Evolutionary conservation across 2,797 vertebrate species (phyloP).

Genomic region (Muscicapa comitata): DNA sequence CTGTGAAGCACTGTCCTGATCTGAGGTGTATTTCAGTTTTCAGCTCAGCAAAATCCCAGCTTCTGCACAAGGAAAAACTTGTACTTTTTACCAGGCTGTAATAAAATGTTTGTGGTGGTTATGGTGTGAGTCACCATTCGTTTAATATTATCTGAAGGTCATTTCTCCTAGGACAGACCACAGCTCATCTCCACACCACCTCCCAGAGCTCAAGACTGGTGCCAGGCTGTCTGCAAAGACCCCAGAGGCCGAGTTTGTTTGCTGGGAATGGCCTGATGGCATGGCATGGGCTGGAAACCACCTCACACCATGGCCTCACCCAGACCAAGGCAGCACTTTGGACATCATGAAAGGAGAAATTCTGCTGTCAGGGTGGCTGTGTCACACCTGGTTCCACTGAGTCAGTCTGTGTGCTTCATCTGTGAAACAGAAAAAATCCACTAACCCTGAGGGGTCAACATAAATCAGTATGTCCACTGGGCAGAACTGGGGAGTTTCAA

Average conservation of each 20-base stretch:
- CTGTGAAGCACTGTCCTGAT: background rate
- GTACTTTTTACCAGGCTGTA: background rate
- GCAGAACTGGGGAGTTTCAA: background rate
- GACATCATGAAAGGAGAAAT: background rate
- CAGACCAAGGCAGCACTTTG: background rate
- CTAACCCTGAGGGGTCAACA: background rate
- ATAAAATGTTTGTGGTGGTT: background rate
- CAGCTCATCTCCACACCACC: background rate
- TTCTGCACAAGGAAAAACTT: background rate
- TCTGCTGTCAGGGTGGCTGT: background rate
- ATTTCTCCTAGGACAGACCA: background rate
- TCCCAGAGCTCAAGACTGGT: background rate
- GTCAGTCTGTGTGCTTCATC: background rate
- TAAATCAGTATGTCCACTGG: background rate
- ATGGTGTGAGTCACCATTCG: background rate
- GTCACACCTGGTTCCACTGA: background rate
- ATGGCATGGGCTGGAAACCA: background rate
- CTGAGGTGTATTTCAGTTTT: background rate
- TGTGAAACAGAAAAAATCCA: background rate
- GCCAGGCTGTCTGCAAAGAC: background rate
- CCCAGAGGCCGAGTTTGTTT: background rate
- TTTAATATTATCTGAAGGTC: background rate
- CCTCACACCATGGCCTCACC: background rate
- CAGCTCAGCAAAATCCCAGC: background rate
- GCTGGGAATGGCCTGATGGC: background rate